Conservation (phyloP, 2,888 invertebrate species). For the Thysanoteuthis rhombus region DNA sequence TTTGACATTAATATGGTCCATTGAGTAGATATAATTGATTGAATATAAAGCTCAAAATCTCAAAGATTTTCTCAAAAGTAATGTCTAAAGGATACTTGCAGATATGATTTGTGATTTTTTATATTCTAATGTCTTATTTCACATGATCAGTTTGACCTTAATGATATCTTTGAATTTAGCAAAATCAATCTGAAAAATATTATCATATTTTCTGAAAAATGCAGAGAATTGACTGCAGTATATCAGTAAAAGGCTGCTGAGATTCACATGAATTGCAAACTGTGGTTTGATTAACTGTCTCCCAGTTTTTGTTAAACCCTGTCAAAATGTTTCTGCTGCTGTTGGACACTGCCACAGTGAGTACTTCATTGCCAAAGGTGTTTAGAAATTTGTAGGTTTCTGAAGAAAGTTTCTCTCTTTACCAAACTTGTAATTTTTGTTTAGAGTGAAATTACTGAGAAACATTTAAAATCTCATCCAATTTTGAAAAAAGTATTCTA, state of each 20-base stretch:
- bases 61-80: not conserved
- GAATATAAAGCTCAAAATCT: too few relatives aligned
- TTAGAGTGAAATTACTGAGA: not conserved
- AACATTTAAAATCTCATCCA: not conserved
- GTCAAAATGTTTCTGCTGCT: not conserved
- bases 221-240: not conserved
- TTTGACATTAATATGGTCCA: too few relatives aligned
- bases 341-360: not conserved
- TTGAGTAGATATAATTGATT: too few relatives aligned
- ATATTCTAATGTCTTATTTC: not conserved
- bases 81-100: not conserved
- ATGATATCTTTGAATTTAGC: not conserved
- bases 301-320: not conserved
- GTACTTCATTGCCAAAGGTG: not conserved
- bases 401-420: too few relatives aligned
- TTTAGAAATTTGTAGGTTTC: not conserved
- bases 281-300: too few relatives aligned
- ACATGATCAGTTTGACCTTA: not conserved
- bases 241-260: not conserved
- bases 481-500: too few relatives aligned
- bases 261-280: not conserved
- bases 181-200: not conserved
- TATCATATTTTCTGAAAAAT: not conserved
- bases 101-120: not conserved
- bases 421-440: not conserved